These are phyloP conservation scores for Stigmatopora argus DNA, from an alignment of 2,113 vertebrate genomes.

Conservation along the genomic window DNA sequence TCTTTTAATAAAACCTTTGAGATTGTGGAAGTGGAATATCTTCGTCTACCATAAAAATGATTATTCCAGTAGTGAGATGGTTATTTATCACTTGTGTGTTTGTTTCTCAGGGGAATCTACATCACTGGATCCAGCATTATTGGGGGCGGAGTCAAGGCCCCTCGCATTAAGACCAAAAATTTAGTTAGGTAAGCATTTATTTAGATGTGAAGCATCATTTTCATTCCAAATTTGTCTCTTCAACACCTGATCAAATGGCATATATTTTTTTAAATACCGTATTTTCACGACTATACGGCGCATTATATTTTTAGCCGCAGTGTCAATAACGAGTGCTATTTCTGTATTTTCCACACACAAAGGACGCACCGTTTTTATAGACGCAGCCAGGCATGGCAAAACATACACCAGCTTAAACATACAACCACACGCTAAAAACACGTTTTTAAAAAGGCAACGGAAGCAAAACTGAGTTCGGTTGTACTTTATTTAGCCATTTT, in stretches of 20 bases:
- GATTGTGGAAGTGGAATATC: slow-evolving; percentile 26
- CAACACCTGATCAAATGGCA: background rate
- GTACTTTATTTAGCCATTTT: no score
- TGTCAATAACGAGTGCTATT: no score
- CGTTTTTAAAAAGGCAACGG: no score
- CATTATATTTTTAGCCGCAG: no score
- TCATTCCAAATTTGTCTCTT: background rate
- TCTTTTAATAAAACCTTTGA: slow-evolving; percentile 18
- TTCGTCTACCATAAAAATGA: background rate
- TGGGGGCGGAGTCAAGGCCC: slow-evolving; percentile 95
- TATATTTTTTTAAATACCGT: no score
- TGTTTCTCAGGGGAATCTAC: slow-evolving; percentile 86
- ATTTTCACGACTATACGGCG: no score
- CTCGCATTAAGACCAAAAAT: slow-evolving; percentile 97
- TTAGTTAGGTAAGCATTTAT: slow-evolving; percentile 82
- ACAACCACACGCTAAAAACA: no score
- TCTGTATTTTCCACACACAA: no score
- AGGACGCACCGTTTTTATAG: no score
- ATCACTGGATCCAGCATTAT: slow-evolving; percentile 96
- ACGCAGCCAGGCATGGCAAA: no score
- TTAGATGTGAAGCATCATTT: background rate
- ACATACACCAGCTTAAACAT: no score
- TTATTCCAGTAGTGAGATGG: background rate
- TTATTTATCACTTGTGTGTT: background rate
- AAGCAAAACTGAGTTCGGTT: no score